Conservation (phyloP, 2,797 vertebrate species). For the Cossypha heuglini region DNA sequence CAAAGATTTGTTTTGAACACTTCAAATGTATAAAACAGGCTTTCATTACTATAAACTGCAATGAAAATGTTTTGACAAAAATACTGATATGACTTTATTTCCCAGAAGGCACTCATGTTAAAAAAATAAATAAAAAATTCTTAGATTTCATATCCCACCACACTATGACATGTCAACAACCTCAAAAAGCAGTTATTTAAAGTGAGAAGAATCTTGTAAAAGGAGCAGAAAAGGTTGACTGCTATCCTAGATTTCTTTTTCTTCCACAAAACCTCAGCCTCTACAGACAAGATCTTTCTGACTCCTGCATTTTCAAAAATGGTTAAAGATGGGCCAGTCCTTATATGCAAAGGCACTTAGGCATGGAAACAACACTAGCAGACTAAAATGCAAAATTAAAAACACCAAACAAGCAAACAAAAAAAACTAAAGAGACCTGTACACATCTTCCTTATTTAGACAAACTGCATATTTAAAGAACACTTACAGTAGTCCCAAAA, state of each 20-base stretch:
- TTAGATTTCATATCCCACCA: neutral
- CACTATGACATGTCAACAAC: neutral
- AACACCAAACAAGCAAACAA: neutral
- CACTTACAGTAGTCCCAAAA: neutral
- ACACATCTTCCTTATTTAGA: neutral
- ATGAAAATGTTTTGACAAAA: neutral
- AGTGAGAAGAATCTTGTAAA: neutral
- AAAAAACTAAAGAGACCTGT: too few relatives aligned
- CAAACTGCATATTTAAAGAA: neutral
- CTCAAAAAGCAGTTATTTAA: neutral
- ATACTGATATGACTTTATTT: neutral
- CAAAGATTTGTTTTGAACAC: neutral
- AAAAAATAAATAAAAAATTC: neutral
- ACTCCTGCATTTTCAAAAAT: neutral
- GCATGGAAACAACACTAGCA: neutral
- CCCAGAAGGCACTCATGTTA: neutral
- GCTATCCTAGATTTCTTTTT: neutral
- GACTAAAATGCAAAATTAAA: neutral
- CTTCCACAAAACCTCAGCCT: neutral
- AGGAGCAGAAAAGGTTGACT: neutral
- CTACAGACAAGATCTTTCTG: neutral
- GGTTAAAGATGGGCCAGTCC: neutral
- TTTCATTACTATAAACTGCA: neutral
- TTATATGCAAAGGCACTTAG: neutral
- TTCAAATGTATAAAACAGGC: neutral